Evolutionary conservation across 2,888 invertebrate genomes (phyloP), one percentile per base, ranked within the genome.

Genomic region (Thalpophila matura): DNA sequence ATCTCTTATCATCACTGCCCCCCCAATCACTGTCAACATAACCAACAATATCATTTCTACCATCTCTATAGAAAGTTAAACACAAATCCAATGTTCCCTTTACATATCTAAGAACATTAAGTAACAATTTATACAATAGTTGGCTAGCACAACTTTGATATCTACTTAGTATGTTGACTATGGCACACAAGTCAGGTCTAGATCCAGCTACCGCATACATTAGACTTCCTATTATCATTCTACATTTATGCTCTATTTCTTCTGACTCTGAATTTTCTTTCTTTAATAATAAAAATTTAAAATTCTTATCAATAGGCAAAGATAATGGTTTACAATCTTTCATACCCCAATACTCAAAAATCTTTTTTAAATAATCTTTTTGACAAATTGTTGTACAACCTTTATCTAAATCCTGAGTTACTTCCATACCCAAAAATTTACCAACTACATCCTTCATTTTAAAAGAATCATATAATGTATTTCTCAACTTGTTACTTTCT

Each of bases 21-120:
- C 38, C 60, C 50, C 58, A 58, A 33, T 58, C 49, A 24, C 46
- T 43, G 53, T 53, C 47, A 42, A 38, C 38, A 38, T 38, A 20
- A 38, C 38, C 46, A 26, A 29, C 31, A 31, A 46, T 29, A 46
- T 29, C 18, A 46, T 46, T 46, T 20, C 18, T 29, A 29, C 18
- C 16, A 12, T 31, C 46, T 29, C 31, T 46, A 46, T 38, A 37
- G 14, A 31, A 55, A 24, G 33, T 33, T 55, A 38, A 46, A 10
- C 42, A 45, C 14, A 47, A 37, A 22, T 56, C 56, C 14, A 56
- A 22, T 20, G 55, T 46, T 38, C 26, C 16, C 29, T 55, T 55
- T 16, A 46, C 35, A 46, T 46, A 55, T 16, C 46, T 24, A 7
- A 56, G 9, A 22, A 55, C 55, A 45, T 45, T 45, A 10, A 45